Conservation (phyloP, 2,797 vertebrate species). For the Iguana delicatissima region DNA sequence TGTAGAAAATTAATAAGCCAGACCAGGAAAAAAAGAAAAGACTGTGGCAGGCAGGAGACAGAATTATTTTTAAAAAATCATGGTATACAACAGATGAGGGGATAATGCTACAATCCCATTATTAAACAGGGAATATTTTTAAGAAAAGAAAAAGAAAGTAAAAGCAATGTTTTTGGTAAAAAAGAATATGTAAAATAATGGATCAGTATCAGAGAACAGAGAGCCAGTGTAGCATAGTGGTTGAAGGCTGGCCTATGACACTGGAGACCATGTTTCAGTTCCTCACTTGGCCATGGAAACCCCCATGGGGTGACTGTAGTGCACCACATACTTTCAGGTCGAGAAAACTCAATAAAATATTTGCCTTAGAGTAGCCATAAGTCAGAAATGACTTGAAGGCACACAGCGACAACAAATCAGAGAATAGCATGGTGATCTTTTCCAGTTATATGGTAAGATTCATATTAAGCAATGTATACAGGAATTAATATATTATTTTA, state of each 20-base stretch:
- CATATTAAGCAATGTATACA: not conserved
- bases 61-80: not conserved
- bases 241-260: too few relatives aligned
- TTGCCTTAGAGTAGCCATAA: too few relatives aligned
- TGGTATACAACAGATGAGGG: not conserved
- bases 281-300: too few relatives aligned
- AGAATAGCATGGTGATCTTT: not conserved
- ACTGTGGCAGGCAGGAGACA: not conserved
- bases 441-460: not conserved
- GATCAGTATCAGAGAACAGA: not conserved
- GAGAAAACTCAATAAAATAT: too few relatives aligned
- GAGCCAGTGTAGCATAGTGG: too few relatives aligned
- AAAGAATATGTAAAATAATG: not conserved
- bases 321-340: too few relatives aligned
- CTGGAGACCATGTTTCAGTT: too few relatives aligned
- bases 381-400: too few relatives aligned
- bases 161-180: not conserved
- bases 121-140: not conserved
- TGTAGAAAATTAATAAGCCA: conserved; percentile 13
- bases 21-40: too few relatives aligned
- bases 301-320: too few relatives aligned
- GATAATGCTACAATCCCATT: not conserved
- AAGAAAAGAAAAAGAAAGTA: not conserved
- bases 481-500: not conserved
- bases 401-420: too few relatives aligned